Conservation (phyloP, 2,888 invertebrate genomes). For the Metacarcinus magister region DNA sequence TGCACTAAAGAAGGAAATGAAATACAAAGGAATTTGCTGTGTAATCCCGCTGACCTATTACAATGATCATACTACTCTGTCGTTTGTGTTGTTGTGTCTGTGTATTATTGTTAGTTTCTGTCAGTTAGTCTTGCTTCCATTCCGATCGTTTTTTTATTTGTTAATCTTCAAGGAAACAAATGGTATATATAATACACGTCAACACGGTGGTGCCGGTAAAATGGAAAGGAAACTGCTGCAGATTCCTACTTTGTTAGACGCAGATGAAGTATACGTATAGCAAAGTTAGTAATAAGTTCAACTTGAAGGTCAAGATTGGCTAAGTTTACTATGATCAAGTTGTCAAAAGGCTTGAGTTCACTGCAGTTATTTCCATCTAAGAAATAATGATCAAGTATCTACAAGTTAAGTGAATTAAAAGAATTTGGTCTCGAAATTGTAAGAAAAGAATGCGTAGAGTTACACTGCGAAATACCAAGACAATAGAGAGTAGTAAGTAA, state of each 20-base stretch:
- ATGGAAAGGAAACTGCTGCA: not conserved
- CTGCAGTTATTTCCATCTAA: no score
- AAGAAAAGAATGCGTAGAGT: not conserved
- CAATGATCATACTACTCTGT: not conserved
- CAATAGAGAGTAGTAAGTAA: not conserved
- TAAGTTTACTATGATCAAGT: no score
- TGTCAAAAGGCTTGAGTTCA: no score
- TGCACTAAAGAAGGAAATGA: not conserved
- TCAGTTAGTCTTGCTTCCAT: not conserved
- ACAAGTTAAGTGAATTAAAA: not conserved
- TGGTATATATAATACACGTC: not conserved
- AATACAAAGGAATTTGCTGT: not conserved
- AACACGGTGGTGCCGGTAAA: not conserved
- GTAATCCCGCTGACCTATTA: not conserved
- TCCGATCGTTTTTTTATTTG: not conserved
- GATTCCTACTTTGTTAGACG: not conserved
- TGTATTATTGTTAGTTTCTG: not conserved
- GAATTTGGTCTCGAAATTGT: not conserved
- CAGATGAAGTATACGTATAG: not conserved
- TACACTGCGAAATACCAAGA: not conserved
- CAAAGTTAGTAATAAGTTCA: not conserved
- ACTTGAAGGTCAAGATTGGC: no score
- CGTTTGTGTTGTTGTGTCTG: not conserved
- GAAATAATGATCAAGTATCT: no score
- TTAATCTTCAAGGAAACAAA: not conserved